A percentile compares a stretch with the other conserved stretches of the same genome.
These are phyloP conservation scores for Nasonia giraulti DNA, from an alignment of 1,140 invertebrate genomes.

Conservation along the genomic window DNA sequence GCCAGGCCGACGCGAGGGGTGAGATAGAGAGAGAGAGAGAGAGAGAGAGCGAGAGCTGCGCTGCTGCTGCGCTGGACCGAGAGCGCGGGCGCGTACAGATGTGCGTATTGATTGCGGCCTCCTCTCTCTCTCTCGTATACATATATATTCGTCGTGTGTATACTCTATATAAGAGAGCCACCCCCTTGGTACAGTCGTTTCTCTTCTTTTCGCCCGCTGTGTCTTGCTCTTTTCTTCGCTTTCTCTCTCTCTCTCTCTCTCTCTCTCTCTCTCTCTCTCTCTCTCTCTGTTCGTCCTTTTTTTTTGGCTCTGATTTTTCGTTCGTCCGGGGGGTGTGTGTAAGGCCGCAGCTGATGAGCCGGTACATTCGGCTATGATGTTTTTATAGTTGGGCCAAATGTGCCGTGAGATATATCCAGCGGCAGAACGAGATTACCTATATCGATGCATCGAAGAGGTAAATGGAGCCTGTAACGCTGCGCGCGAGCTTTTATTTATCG, in stretches of 20 bases:
- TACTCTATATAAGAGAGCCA: not conserved
- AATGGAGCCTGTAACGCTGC: too few species aligned
- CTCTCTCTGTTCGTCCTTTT: not conserved
- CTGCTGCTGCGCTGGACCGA: not conserved
- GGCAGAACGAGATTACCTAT: not conserved
- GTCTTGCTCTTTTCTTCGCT: conserved; percentile 33
- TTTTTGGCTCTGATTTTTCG: not conserved
- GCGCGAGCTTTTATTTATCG: too few species aligned
- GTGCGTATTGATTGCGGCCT: conserved; percentile 72
- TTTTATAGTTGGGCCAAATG: not conserved
- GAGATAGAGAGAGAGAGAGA: conserved; percentile 30
- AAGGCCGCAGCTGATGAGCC: not conserved
- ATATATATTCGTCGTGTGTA: not conserved
- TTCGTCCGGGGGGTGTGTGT: too few species aligned
- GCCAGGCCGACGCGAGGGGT: conserved; percentile 66
- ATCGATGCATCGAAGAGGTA: too few species aligned
- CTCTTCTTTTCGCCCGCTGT: conserved; percentile 24
- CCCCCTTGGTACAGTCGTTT: not conserved
- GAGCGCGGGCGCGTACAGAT: conserved; percentile 46
- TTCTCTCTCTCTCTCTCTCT: not conserved
- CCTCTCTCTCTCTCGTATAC: not conserved
- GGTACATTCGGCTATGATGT: conserved; percentile 2
- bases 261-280: conserved; percentile 18
- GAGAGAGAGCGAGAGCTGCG: too few species aligned
- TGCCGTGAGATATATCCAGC: not conserved